Base-by-base conservation (phyloP, 2,888 invertebrate genomes). In the Scaptomyza caliginosa region DNA sequence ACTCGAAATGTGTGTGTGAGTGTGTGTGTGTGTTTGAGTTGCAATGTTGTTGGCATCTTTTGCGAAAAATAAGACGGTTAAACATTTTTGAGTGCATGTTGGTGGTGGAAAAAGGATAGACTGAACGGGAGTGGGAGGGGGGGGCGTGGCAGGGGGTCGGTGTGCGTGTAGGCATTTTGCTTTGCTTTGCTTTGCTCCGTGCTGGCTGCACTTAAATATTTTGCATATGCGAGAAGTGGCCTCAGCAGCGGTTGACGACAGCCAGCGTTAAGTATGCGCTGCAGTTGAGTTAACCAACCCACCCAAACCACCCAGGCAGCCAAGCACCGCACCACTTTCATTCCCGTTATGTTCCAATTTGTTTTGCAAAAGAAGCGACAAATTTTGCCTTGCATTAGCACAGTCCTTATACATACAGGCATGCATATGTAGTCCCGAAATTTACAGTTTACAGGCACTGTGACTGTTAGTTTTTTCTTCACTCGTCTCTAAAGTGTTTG, bases 181-280 rank as follows among this genome's bases (percentile, higher is more conserved):
- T 26, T 4, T 52, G 80, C 85, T 85, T 85, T 85, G 67, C 79
- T 82, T 86, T 86, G 79, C 86, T 75, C 72, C 82, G 72, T 82
- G 83, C 79, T 55, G 79, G 52, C 62, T 86, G 86, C 79, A 82
- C 79, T 80, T 86, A 80, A 80, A 80, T 78, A 82, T 86, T 86
- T 83, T 81, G 80, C 84, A 86, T 81, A 86, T 83, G 84, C 77
- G 77, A 74, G 58, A 54, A 85, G 85, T 74, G 78, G 67, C 49
- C 64, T 54, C 54, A 38, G 48, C 39, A 42, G 69, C 54, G 73
- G 68, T 73, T 74, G 67, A 59, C 59, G 67, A 56, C 59, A 66
- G 71, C 74, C 74, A 65, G 66, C 65, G 72, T 58, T 57, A 65
- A 62, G 72, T 86, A 72, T 64, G 67, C 58, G 67, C 58, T 71